Evolutionary conservation across 2,888 invertebrate species (phyloP), one percentile per base, ranked within the genome.

Genomic region (Drosophila infuscata): DNA sequence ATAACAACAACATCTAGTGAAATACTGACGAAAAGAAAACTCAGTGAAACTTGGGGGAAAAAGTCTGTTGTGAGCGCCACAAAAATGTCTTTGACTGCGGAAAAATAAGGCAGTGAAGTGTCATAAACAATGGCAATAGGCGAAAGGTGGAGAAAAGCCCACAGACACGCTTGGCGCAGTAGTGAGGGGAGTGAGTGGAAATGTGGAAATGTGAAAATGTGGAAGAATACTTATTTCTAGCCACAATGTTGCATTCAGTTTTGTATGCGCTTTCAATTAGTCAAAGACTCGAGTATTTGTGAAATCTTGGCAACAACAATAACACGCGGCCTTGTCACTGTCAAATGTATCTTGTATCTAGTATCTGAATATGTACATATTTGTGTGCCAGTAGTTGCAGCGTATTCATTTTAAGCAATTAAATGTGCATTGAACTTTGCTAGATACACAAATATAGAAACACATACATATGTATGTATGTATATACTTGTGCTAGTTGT

Each of bases 21-120:
- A 56, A 70, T 30, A 75, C 56, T 65, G 51, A 73, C 69, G 64
- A 70, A 89, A 85, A 82, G 88, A 79, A 81, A 90, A 89, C 77
- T 74, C 72, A 91, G 90, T 91, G 90, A 90, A 90, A 90, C 84
- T 81, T 83, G 74, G 71, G 70, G 90, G 76, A 83, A 91, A 90
- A 82, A 77, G 84, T 82, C 59, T 66, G 80, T 65, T 67, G 74
- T 75, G 70, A 76, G 79, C 85, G 73, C 71, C 82, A 89, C 74
- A 84, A 89, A 88, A 91, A 89, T 87, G 88, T 83, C 79, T 89
- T 75, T 70, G 82, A 80, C 77, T 80, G 80, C 82, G 85, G 90
- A 90, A 88, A 81, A 89, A 79, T 79, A 82, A 90, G 74, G 84
- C 89, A 81, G 87, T 74, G 73, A 87, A 87, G 82, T 87, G 85